These are phyloP conservation scores for Thymelicus sylvestris DNA, from an alignment of 2,888 invertebrate genomes.

Conservation along the genomic window DNA sequence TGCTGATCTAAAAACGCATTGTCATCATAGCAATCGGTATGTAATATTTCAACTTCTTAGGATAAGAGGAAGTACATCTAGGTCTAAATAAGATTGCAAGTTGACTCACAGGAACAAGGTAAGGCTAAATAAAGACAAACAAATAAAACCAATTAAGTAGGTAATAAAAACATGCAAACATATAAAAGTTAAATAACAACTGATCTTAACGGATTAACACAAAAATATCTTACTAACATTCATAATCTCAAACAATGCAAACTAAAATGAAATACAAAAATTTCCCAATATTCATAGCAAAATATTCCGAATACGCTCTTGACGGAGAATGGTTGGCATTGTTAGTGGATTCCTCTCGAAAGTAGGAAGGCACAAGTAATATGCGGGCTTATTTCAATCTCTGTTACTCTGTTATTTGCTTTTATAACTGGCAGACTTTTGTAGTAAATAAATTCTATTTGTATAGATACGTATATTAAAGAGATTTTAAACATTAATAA, in stretches of 20 bases:
- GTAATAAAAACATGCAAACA: too few species aligned
- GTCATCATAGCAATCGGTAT: too few species aligned
- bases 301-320: conserved; percentile 56
- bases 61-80: too few species aligned
- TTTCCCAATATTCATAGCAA: conserved; percentile 77
- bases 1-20: too few species aligned
- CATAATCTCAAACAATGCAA: not conserved
- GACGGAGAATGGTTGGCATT: conserved; percentile 58
- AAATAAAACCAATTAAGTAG: too few species aligned
- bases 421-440: conserved; percentile 17
- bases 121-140: too few species aligned
- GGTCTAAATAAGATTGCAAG: too few species aligned
- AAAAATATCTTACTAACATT: not conserved
- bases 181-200: too few species aligned
- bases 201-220: not conserved
- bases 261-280: conserved; percentile 53
- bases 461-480: too few species aligned
- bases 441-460: conserved; percentile 13
- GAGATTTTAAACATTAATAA: too few species aligned
- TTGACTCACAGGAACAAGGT: too few species aligned
- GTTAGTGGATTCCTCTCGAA: conserved; percentile 65
- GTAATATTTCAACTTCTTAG: too few species aligned
- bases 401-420: conserved; percentile 60
- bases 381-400: conserved; percentile 77
- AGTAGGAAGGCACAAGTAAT: conserved; percentile 65